Evolutionary conservation across 2,888 invertebrate species (phyloP).

Genomic region (Nomada hirtipes): DNA sequence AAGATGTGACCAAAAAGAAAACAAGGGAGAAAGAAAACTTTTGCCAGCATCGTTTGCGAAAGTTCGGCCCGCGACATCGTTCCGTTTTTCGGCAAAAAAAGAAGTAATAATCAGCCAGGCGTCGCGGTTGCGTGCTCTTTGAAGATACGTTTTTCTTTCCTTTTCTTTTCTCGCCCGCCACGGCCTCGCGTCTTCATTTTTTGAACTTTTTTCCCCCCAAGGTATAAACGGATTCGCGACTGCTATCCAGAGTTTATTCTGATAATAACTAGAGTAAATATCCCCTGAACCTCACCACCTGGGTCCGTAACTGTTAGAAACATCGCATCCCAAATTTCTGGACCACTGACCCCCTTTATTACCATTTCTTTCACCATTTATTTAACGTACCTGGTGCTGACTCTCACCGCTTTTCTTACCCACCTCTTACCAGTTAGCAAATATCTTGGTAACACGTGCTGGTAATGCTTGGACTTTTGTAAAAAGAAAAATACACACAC

Average conservation of each 20-base stretch:
- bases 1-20: too few relatives aligned
- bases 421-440: conserved; percentile 77
- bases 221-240: conserved; percentile 65
- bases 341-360: conserved; percentile 41
- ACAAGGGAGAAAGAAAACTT: background rate
- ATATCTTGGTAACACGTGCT: conserved; percentile 79
- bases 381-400: conserved; percentile 78
- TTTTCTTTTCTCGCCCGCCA: background rate
- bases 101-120: background rate
- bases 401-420: conserved; percentile 80
- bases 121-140: too few relatives aligned
- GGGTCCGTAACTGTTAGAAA: conserved; percentile 66
- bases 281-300: conserved; percentile 18
- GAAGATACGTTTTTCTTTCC: too few relatives aligned
- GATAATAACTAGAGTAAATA: conserved; percentile 69
- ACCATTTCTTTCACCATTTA: conserved; percentile 61
- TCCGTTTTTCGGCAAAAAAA: conserved; percentile 1
- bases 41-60: background rate
- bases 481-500: conserved; percentile 73
- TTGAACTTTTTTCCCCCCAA: background rate
- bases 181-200: background rate
- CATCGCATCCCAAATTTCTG: conserved; percentile 53
- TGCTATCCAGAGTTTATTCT: conserved; percentile 77
- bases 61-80: conserved; percentile 21
- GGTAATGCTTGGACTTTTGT: conserved; percentile 79